Evolutionary conservation across 1,140 invertebrate species (phyloP).

Genomic region (Drosophila lini): DNA sequence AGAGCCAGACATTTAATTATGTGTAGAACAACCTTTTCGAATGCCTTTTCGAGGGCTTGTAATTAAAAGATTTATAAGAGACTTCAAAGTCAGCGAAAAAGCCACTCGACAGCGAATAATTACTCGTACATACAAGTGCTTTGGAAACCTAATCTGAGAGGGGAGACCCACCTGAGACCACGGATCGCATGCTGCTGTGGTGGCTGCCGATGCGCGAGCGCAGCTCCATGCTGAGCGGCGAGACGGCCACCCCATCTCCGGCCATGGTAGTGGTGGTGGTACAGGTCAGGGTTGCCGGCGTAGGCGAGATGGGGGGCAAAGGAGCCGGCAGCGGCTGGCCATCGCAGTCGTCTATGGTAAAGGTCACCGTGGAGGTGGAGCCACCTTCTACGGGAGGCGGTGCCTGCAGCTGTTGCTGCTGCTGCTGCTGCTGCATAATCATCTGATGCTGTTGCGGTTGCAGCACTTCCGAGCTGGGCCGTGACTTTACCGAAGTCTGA

Average conservation of each 20-base stretch:
- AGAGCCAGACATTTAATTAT: slow-evolving; percentile 8
- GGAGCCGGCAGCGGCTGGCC: slow-evolving; percentile 16
- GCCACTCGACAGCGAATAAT: background rate
- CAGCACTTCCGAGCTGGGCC: slow-evolving; percentile 69
- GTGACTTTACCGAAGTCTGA: slow-evolving; percentile 48
- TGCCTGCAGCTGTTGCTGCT: slow-evolving; percentile 5
- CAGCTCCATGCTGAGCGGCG: slow-evolving; percentile 61
- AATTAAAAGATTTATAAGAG: slow-evolving; percentile 19
- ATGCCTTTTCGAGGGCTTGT: slow-evolving; percentile 5
- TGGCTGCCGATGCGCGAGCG: slow-evolving; percentile 68
- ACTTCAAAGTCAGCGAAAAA: background rate
- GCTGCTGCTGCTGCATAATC: slow-evolving; percentile 21
- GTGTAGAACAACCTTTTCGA: slow-evolving; percentile 2
- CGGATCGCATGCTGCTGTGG: slow-evolving; percentile 79
- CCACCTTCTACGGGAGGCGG: slow-evolving; percentile 20
- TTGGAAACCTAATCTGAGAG: slow-evolving; percentile 14
- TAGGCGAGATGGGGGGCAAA: slow-evolving; percentile 31
- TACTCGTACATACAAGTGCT: background rate
- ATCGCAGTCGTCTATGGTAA: slow-evolving; percentile 76
- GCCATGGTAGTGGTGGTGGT: slow-evolving; percentile 75
- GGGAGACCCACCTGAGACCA: slow-evolving; percentile 72
- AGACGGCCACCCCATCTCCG: slow-evolving; percentile 51
- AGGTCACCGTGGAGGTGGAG: slow-evolving; percentile 73
- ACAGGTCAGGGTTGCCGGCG: slow-evolving; percentile 62
- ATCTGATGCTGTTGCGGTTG: slow-evolving; percentile 41